Base-by-base conservation (phyloP, 2,113 vertebrate species). In the Heterocephalus glaber region DNA sequence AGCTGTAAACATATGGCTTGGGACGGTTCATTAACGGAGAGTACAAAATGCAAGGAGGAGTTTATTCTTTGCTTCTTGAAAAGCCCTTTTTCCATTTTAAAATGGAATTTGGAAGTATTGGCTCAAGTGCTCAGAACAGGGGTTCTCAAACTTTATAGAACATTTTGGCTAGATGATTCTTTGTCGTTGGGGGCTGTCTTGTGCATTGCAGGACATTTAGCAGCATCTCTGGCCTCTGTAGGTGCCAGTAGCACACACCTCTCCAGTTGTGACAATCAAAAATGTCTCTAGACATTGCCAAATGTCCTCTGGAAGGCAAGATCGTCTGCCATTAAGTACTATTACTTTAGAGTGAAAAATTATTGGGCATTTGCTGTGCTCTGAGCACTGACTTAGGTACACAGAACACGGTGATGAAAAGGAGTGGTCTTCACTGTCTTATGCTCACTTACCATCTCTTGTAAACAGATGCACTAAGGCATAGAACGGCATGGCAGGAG, bases 41-140 rank as follows among this genome's bases (percentile, higher is more conserved):
- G n/a, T 38, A 66, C 70, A 77, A 76, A 93, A 66, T 68, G 4
- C 2, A 35, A 95, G 52, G 58, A 35, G 58, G 54, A 70, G 26
- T 93, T 87, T 58, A 65, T 49, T 38, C 9, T 88, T 85, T 58
- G 24, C 60, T 82, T 96, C 38, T 79, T 28, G 13, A 89, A 90
- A 49, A 22, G 61, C 6, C 20, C 52, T 60, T 81, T 33, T 85
- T 86, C 76, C 60, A 52, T 58, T 49, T 47, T 82, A 49, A 60
- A 81, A 60, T 66, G 47, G 30, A 82, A 77, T 44, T 81, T n/a
- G 10, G 26, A 89, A 83, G 35, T 66, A 83, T 44, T 80, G 3
- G 26, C 17, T 84, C 44, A 56, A 79, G 26, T 70, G 89, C 60
- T 90, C 61, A 81, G 58, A 80, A 35, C 2, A 66, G n/a, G 61